A percentile compares a stretch with the other conserved stretches of the same genome.
Evolutionary conservation across 2,888 invertebrate genomes (phyloP).

Genomic region (Noctua pronuba): DNA sequence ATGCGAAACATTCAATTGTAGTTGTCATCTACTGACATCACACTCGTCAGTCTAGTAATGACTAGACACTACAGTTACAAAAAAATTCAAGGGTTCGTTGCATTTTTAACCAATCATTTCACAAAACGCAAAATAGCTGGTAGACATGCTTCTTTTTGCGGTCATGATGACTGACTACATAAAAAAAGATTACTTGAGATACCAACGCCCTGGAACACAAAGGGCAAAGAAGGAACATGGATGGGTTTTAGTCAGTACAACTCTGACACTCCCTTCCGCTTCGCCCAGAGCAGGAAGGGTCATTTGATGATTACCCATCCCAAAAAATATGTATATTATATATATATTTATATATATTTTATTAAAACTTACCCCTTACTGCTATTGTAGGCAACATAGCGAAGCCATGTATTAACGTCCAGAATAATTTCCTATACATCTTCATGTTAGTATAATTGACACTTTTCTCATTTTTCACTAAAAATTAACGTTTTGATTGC

Average conservation of each 20-base stretch:
- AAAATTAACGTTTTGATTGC: slow-evolving; percentile 12
- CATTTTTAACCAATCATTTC: no score
- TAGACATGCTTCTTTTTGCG: background rate
- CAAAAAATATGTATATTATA: no score
- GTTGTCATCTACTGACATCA: background rate
- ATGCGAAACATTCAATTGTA: background rate
- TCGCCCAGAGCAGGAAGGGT: no score
- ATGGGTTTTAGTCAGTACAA: no score
- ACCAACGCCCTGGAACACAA: no score
- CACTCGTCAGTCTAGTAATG: background rate
- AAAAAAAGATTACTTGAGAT: background rate
- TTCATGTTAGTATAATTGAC: slow-evolving; percentile 68
- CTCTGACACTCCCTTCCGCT: no score
- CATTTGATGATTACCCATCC: no score
- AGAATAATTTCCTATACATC: slow-evolving; percentile 72
- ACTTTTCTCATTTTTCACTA: slow-evolving; percentile 20
- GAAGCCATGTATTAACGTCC: slow-evolving; percentile 74
- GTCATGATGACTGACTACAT: background rate
- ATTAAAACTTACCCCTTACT: slow-evolving; percentile 72
- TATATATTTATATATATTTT: no score
- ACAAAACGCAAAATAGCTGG: background rate
- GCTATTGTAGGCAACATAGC: slow-evolving; percentile 76
- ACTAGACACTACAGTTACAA: background rate
- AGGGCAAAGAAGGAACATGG: no score
- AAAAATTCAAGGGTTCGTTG: background rate